Evolutionary conservation across 2,113 vertebrate genomes (phyloP), one percentile per base, ranked within the genome.

Genomic region (Rallus limicola): DNA sequence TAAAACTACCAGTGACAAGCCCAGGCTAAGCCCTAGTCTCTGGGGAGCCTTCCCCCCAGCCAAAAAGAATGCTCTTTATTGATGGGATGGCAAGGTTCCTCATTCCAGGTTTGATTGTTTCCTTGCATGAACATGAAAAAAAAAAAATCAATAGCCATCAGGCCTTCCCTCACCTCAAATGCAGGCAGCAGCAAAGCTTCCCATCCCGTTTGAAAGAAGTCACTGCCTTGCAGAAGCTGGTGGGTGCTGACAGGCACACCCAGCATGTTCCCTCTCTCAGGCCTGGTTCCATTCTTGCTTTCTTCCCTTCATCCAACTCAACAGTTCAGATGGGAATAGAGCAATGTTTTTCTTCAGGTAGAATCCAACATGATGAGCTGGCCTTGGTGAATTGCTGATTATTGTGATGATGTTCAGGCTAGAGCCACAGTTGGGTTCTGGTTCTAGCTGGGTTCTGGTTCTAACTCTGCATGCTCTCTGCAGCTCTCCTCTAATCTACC

Each of bases 1-100:
- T 69, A 53, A 79, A 97, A 79, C 48, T 72, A 58, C 15, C 33
- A 56, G 68, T 78, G 92, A 88, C 72, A 93, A 94, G 70, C 33
- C 78, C 77, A 72, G 72, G 60, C 60, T 92, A 87, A 95, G 87
- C 59, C 33, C 46, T 82, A 52, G 34, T 90, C 90, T 71, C 88
- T 81, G 69, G 82, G 86, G 83, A 87, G 62, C 38, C 53, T 65
- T 91, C 56, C 50, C 55, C 19, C 9, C 34, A 62, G 74, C 72
- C 93, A 82, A 71, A 88, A 89, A 78, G 34, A 76, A 56, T 53
- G 42, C 9, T 86, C 42, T 75, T 82, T 90, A 56, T 58, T 82
- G 93, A 76, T 11, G 5, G 29, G 56, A 25, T 79, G 53, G 86
- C 81, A 92, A 75, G 64, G 71, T 74, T 74, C 76, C 36, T 86